Conservation (phyloP, 2,888 invertebrate species). For the Pseudolycoriella hygida region DNA sequence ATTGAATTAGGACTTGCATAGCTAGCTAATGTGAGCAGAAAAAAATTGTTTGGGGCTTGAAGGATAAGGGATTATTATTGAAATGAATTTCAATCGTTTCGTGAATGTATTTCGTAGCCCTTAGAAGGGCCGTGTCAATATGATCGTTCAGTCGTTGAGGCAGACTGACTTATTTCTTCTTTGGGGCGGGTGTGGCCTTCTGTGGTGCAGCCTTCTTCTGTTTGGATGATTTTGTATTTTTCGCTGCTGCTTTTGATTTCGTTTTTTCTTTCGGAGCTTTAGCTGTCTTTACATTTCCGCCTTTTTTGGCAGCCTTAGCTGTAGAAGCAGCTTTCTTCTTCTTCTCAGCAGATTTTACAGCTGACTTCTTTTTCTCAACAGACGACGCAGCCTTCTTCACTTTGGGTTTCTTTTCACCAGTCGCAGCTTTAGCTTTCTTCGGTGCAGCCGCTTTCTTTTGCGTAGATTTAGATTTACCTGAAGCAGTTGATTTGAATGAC, state of each 20-base stretch:
- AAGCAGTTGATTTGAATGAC: slow-evolving; percentile 25
- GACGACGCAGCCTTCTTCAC: neutral
- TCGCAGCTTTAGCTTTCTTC: neutral
- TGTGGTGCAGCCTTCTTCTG: neutral
- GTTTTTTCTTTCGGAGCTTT: no score
- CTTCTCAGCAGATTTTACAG: slow-evolving; percentile 7
- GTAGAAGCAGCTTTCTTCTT: neutral
- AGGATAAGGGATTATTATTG: neutral
- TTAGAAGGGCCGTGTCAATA: no score
- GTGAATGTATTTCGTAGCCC: no score
- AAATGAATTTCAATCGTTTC: neutral
- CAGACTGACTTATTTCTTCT: no score
- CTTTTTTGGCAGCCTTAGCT: no score
- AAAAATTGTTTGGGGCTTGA: no score
- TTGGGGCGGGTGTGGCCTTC: neutral
- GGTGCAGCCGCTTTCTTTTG: no score
- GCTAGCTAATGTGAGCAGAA: no score
- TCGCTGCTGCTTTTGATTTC: neutral
- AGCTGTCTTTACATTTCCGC: neutral
- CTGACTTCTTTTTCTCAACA: slow-evolving; percentile 10
- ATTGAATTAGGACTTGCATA: no score
- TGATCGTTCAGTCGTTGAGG: neutral
- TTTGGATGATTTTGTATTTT: neutral
- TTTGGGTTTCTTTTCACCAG: neutral
- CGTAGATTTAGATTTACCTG: no score